Conservation (phyloP, 2,113 vertebrate genomes). For the Protomyctophum bolini region DNA sequence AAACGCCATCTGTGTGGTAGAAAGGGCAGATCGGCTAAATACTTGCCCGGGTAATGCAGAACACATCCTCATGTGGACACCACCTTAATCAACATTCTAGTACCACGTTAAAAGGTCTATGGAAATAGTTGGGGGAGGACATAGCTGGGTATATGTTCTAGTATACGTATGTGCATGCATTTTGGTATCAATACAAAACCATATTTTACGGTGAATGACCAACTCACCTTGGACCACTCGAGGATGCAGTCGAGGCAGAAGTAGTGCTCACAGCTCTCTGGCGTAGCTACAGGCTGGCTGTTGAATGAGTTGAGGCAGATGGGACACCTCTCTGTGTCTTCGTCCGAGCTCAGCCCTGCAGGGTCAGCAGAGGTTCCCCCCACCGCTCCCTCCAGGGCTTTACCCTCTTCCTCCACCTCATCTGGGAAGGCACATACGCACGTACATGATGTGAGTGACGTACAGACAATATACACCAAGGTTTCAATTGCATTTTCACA, state of each 20-base stretch:
- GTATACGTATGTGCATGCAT: no score
- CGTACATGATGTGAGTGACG: not conserved
- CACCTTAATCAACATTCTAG: no score
- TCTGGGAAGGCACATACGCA: slow-evolving; percentile 24
- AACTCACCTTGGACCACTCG: slow-evolving; percentile 93
- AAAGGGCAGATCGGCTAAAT: no score
- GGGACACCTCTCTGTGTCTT: slow-evolving; percentile 90
- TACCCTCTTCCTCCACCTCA: slow-evolving; percentile 61
- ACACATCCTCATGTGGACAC: no score
- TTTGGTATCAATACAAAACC: no score
- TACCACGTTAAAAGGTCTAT: no score
- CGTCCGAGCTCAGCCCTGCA: slow-evolving; percentile 81
- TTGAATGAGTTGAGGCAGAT: slow-evolving; percentile 93
- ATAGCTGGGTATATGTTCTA: no score
- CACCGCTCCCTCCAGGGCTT: slow-evolving; percentile 60
- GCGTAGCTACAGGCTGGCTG: slow-evolving; percentile 92
- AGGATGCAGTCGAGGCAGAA: slow-evolving; percentile 97
- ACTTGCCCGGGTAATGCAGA: no score
- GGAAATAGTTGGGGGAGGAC: no score
- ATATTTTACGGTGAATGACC: not conserved
- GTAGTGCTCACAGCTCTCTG: slow-evolving; percentile 92
- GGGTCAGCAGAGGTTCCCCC: slow-evolving; percentile 43
- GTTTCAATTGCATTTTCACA: no score
- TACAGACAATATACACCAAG: no score
- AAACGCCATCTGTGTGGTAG: no score